Evolutionary conservation across 2,113 vertebrate species (phyloP).

Genomic region (Lichenostomus cassidix): DNA sequence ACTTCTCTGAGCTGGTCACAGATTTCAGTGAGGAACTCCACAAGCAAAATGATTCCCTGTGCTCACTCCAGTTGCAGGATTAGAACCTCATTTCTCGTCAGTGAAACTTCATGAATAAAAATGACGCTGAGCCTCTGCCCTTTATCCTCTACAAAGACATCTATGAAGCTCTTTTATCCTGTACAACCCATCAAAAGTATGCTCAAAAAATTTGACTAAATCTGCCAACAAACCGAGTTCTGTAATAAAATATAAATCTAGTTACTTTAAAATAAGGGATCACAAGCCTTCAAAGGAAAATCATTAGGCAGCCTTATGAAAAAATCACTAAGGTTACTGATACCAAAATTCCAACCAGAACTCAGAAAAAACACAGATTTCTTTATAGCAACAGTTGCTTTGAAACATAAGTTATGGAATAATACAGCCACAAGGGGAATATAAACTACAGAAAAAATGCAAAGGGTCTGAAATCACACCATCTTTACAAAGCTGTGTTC

Average conservation of each 20-base stretch:
- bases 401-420: neutral
- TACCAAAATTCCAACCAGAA: neutral
- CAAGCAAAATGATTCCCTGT: neutral
- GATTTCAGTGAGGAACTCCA: neutral
- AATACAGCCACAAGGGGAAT: neutral
- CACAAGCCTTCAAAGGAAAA: constrained; percentile 45
- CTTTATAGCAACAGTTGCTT: neutral
- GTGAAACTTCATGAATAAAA: constrained; percentile 56
- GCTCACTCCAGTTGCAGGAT: neutral
- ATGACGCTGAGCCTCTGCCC: constrained; percentile 46
- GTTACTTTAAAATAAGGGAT: constrained; percentile 35
- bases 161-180: constrained; percentile 48
- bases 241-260: constrained; percentile 48
- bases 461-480: neutral
- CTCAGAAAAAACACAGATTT: neutral
- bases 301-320: constrained; percentile 7
- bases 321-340: neutral
- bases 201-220: constrained; percentile 50
- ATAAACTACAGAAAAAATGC: neutral
- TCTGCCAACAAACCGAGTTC: constrained; percentile 45
- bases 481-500: neutral
- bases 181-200: constrained; percentile 46
- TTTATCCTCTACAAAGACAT: constrained; percentile 58
- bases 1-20: neutral
- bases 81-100: constrained; percentile 1